Percentiles rank a stretch among this genome's conserved stretches.
These are phyloP conservation scores for Grus americana DNA, from an alignment of 2,113 vertebrate genomes.

Conservation along the genomic window DNA sequence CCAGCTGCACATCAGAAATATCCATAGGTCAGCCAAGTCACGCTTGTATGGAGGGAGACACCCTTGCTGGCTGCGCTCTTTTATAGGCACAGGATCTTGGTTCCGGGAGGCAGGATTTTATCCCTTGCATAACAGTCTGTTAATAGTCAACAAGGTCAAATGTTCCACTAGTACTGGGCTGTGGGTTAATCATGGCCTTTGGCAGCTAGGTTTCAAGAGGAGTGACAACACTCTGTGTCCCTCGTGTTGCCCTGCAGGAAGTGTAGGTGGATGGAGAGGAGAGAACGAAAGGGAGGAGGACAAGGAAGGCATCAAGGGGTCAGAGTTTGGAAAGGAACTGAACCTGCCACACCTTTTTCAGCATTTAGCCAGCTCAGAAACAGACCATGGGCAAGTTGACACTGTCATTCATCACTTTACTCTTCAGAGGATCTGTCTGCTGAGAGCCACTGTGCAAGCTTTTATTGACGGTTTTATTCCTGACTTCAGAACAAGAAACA, in stretches of 20 bases:
- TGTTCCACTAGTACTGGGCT: neutral
- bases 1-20: neutral
- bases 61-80: fast-evolving
- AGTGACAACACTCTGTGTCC: neutral
- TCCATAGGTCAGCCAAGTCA: neutral
- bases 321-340: neutral
- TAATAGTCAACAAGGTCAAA: neutral
- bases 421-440: neutral
- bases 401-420: neutral
- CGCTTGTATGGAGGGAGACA: fast-evolving
- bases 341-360: neutral
- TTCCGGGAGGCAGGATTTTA: neutral
- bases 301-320: neutral
- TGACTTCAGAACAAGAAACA: neutral
- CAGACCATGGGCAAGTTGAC: neutral
- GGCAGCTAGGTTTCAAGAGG: neutral
- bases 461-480: neutral
- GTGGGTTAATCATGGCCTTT: neutral
- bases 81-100: neutral
- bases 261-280: neutral
- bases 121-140: neutral
- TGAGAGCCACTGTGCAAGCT: neutral
- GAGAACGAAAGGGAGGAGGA: neutral
- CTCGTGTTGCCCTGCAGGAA: neutral
- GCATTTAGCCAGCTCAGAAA: neutral